Base-by-base conservation (phyloP, 2,113 vertebrate genomes). In the Lepus europaeus region DNA sequence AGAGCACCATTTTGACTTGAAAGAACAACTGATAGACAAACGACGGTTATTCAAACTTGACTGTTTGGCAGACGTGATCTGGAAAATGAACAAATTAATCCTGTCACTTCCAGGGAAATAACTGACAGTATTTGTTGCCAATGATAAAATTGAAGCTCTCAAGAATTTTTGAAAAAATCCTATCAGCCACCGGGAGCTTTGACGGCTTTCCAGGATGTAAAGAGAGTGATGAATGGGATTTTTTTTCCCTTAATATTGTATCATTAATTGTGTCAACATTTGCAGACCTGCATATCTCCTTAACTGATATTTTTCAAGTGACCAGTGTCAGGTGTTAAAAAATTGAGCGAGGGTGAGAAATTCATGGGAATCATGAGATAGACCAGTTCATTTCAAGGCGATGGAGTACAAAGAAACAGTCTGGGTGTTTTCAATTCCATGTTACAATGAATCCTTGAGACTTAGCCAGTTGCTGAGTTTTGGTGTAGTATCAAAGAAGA, bases 41-140 rank as follows among this genome's bases (percentile, higher is more conserved):
- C 83, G 70, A 36, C 56, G 93, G 92, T 87, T 82, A 74, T 91
- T 96, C 82, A 92, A 59, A 96, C 90, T 93, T 70, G 94, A 92
- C 92, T 97, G 12, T 74, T 95, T 96, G 96, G 96, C 96, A 97
- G 95, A 81, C 77, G 10, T 94, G 93, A 95, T 96, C 96, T 97
- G 96, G 96, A 96, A 97, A 96, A 96, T 93, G 96, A 96, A 96
- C 95, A 97, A 97, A 97, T 94, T 96, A 97, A 97, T 95, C 92
- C 95, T 96, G 95, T 93, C 85, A 96, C 95, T 96, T 97, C 92
- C 94, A 97, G 96, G 90, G 78, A 96, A 96, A 93, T 95, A 97
- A 97, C 87, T 96, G 97, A 96, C 95, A 93, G 93, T 56, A 85
- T 96, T 96, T 97, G 88, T 96, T 97, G 96, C 96, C 96, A 97